These are phyloP conservation scores for Calycopis cecrops DNA, from an alignment of 1,140 invertebrate species.

Conservation along the genomic window DNA sequence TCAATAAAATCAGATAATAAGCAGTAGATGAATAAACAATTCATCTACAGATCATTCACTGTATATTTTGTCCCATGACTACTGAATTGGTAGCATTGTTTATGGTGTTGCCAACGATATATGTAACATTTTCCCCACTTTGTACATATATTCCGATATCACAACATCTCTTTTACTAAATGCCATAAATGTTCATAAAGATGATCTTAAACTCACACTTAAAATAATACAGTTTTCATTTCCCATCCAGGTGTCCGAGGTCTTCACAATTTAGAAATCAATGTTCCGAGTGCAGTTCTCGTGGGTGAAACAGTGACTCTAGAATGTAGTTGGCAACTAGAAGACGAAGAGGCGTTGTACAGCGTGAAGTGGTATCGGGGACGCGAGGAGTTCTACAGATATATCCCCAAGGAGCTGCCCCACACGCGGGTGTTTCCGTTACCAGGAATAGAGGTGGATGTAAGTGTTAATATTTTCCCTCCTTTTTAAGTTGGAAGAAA, in stretches of 20 bases:
- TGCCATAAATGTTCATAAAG: too few species aligned
- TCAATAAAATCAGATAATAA: too few species aligned
- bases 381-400: constrained; percentile 86
- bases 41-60: too few species aligned
- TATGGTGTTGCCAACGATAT: too few species aligned
- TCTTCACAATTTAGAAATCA: constrained; percentile 80
- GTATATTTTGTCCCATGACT: too few species aligned
- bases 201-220: too few species aligned
- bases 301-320: constrained; percentile 80
- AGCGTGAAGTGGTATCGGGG: constrained; percentile 87
- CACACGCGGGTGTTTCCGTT: constrained; percentile 80
- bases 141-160: too few species aligned
- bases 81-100: too few species aligned
- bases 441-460: constrained; percentile 82
- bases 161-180: too few species aligned
- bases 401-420: constrained; percentile 80
- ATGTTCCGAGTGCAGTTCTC: constrained; percentile 78
- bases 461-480: constrained; percentile 74
- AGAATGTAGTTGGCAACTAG: constrained; percentile 83
- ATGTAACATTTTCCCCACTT: too few species aligned
- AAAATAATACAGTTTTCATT: neutral
- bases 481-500: too few species aligned
- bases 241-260: constrained; percentile 76
- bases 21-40: too few species aligned
- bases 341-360: constrained; percentile 80